phyloP scores from a whole-genome alignment of 2,113 vertebrate species.

The Zingel zingel region DNA sequence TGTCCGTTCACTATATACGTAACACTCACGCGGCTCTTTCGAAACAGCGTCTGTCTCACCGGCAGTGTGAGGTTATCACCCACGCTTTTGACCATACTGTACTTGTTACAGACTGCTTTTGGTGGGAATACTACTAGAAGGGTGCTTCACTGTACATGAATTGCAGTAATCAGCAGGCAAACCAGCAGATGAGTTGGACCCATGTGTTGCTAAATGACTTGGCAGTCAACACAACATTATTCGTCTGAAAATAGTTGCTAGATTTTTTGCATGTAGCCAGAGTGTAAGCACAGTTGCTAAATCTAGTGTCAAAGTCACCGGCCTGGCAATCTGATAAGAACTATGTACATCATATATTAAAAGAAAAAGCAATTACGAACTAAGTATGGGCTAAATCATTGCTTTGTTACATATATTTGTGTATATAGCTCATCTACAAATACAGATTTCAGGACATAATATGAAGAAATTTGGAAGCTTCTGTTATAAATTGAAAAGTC shows the following conservation, averaged over 20 bases:
- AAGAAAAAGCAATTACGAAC: neutral
- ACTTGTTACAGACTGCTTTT: too few relatives aligned
- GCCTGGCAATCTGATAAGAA: neutral
- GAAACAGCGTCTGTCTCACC: too few relatives aligned
- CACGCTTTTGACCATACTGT: too few relatives aligned
- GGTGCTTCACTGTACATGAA: neutral
- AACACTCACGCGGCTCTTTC: too few relatives aligned
- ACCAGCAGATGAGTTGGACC: neutral
- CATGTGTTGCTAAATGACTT: slow-evolving; percentile 5
- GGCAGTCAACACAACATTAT: slow-evolving; percentile 1
- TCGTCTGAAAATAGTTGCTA: neutral
- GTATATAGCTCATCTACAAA: neutral
- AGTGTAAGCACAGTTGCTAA: neutral
- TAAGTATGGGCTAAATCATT: neutral
- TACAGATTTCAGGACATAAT: neutral
- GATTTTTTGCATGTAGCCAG: neutral
- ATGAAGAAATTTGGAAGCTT: neutral
- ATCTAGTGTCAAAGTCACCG: neutral
- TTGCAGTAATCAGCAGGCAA: neutral
- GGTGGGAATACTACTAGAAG: too few relatives aligned
- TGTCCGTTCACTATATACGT: too few relatives aligned
- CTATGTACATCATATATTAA: neutral
- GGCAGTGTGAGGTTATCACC: too few relatives aligned
- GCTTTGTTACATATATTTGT: neutral
- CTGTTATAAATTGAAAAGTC: neutral